A percentile compares a stretch with the other conserved stretches of the same genome.
phyloP scores from a whole-genome alignment of 2,888 invertebrate genomes.

The Agrypnus murinus region DNA sequence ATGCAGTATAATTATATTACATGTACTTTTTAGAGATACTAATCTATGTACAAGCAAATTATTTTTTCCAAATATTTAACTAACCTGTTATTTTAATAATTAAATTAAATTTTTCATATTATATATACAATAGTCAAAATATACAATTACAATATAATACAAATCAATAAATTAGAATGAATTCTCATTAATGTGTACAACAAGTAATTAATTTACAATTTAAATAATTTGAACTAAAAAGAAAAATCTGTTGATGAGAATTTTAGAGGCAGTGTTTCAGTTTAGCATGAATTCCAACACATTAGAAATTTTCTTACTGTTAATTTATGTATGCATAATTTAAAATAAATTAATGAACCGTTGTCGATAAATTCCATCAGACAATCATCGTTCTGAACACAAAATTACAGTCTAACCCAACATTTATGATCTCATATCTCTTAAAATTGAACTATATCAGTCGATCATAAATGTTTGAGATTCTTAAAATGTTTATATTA shows the following conservation, averaged over 20 bases:
- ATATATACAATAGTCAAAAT: constrained; percentile 49
- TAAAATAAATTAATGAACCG: constrained; percentile 45
- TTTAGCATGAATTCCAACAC: constrained; percentile 40
- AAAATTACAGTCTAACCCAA: constrained; percentile 59
- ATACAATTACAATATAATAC: constrained; percentile 45
- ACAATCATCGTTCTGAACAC: constrained; percentile 57
- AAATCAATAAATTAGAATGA: constrained; percentile 43
- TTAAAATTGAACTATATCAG: constrained; percentile 34
- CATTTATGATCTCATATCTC: constrained; percentile 43
- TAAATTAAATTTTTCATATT: constrained; percentile 32
- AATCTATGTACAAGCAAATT: constrained; percentile 61
- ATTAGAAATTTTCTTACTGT: constrained; percentile 30
- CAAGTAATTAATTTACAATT: constrained; percentile 7
- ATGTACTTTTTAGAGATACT: constrained; percentile 35
- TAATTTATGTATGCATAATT: constrained; percentile 42
- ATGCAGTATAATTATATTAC: constrained; percentile 50
- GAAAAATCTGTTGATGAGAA: not conserved
- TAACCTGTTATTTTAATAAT: constrained; percentile 33
- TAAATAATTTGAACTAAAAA: not conserved
- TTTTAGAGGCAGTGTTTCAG: constrained; percentile 62
- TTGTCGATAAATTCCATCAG: constrained; percentile 23
- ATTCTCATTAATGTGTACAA: constrained; percentile 27
- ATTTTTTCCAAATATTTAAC: constrained; percentile 55
- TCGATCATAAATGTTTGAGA: constrained; percentile 47
- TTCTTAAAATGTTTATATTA: constrained; percentile 29